phyloP scores from a whole-genome alignment of 2,888 invertebrate genomes.

The Epistrophella euchroma region DNA sequence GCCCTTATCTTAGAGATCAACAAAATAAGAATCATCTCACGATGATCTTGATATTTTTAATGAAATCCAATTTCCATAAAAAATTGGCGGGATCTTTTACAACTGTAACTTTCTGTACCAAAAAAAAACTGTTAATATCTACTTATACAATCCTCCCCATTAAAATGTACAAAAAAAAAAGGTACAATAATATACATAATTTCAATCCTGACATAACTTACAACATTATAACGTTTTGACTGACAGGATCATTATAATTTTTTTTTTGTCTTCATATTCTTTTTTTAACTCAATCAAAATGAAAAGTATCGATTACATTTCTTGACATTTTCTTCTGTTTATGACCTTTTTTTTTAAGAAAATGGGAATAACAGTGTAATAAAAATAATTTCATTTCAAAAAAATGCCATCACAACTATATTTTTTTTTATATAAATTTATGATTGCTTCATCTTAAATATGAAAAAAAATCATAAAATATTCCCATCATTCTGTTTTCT shows the following conservation, averaged over 20 bases:
- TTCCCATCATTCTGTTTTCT: slow-evolving; percentile 23
- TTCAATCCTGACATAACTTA: neutral
- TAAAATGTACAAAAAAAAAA: too few relatives aligned
- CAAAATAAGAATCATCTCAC: too few relatives aligned
- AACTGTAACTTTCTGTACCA: too few relatives aligned
- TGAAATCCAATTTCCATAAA: too few relatives aligned
- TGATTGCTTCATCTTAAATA: slow-evolving; percentile 21
- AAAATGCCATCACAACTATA: neutral
- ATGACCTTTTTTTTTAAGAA: slow-evolving; percentile 11
- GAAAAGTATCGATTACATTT: slow-evolving; percentile 33
- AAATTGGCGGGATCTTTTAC: too few relatives aligned
- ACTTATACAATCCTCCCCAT: too few relatives aligned
- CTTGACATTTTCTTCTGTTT: slow-evolving; percentile 24
- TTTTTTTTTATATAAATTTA: slow-evolving; percentile 27
- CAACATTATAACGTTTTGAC: neutral
- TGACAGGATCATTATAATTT: slow-evolving; percentile 32
- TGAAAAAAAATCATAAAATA: slow-evolving; percentile 30
- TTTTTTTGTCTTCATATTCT: neutral
- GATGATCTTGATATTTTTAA: too few relatives aligned
- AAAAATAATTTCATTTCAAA: slow-evolving; percentile 10
- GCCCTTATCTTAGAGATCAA: too few relatives aligned
- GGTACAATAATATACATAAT: neutral
- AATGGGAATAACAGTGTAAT: neutral
- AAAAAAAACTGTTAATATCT: too few relatives aligned
- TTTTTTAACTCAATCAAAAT: slow-evolving; percentile 8